phyloP scores from a whole-genome alignment of 2,797 vertebrate genomes.

The Lycodopsis pacificus region DNA sequence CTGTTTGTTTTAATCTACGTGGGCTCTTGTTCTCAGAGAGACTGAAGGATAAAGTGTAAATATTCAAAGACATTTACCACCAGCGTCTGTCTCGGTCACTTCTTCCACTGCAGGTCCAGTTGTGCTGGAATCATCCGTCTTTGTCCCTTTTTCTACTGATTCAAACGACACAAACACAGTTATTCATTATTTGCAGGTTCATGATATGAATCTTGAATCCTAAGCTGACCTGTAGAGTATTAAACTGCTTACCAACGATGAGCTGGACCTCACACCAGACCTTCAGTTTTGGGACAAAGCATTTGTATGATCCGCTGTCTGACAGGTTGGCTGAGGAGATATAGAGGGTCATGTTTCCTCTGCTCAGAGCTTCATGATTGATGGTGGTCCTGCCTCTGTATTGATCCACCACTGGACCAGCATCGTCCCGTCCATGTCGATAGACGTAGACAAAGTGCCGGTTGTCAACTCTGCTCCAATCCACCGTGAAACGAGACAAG shows the following conservation, averaged over 20 bases:
- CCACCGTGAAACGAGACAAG: rapidly evolving
- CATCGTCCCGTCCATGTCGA: rapidly evolving
- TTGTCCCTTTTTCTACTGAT: too few species aligned
- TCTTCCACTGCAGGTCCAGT: neutral
- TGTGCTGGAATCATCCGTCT: too few species aligned
- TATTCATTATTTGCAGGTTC: too few species aligned
- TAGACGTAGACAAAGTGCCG: rapidly evolving
- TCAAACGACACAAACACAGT: too few species aligned
- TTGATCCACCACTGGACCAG: rapidly evolving
- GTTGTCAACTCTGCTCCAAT: rapidly evolving
- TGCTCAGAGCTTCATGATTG: rapidly evolving
- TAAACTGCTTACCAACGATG: slow-evolving; percentile 3
- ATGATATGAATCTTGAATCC: too few species aligned
- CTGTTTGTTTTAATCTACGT: too few species aligned
- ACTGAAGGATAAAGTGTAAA: too few species aligned
- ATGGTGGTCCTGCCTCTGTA: neutral
- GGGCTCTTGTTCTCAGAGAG: too few species aligned
- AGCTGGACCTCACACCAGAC: rapidly evolving
- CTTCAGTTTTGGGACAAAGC: rapidly evolving
- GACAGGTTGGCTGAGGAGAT: neutral
- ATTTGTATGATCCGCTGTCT: rapidly evolving
- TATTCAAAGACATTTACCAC: too few species aligned
- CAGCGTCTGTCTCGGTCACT: too few species aligned
- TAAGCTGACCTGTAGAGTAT: neutral
- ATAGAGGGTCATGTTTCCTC: rapidly evolving